These are phyloP conservation scores for Latrodectus hesperus DNA, from an alignment of 2,888 invertebrate species.

Conservation along the genomic window DNA sequence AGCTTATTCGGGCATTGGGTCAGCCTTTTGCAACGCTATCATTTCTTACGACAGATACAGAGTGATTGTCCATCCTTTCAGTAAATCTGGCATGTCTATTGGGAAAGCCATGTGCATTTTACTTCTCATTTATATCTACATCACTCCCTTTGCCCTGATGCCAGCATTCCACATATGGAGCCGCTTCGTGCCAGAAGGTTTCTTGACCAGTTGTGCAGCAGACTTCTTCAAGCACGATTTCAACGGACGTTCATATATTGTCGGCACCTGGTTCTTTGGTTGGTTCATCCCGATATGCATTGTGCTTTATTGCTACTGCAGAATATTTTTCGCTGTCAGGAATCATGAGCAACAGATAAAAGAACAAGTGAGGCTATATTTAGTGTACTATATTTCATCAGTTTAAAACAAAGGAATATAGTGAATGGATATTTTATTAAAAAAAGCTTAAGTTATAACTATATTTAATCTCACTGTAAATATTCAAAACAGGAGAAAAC, in stretches of 20 bases:
- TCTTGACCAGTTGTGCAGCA: constrained; percentile 88
- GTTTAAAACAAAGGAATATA: too few relatives aligned
- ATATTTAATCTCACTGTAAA: too few relatives aligned
- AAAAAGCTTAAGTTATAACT: too few relatives aligned
- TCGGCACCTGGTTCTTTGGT: constrained; percentile 82
- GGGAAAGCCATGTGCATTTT: constrained; percentile 81
- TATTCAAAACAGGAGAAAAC: too few relatives aligned
- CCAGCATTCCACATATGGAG: constrained; percentile 88
- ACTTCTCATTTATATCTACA: constrained; percentile 83
- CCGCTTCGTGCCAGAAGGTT: constrained; percentile 88
- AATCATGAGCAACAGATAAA: constrained; percentile 88
- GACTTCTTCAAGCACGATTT: constrained; percentile 84
- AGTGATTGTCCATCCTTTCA: constrained; percentile 87
- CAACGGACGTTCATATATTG: constrained; percentile 82
- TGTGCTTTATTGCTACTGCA: constrained; percentile 84
- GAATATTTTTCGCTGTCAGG: constrained; percentile 78
- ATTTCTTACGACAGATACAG: constrained; percentile 88
- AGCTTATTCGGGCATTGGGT: constrained; percentile 86
- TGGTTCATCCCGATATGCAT: constrained; percentile 83
- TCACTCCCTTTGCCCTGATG: constrained; percentile 82
- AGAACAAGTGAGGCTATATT: constrained; percentile 79
- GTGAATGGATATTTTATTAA: too few relatives aligned
- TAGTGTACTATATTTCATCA: background rate
- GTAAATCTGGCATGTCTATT: constrained; percentile 79
- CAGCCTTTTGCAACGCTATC: constrained; percentile 86